Evolutionary conservation across 2,797 vertebrate genomes (phyloP).

Genomic region (Sebastes variabilis): DNA sequence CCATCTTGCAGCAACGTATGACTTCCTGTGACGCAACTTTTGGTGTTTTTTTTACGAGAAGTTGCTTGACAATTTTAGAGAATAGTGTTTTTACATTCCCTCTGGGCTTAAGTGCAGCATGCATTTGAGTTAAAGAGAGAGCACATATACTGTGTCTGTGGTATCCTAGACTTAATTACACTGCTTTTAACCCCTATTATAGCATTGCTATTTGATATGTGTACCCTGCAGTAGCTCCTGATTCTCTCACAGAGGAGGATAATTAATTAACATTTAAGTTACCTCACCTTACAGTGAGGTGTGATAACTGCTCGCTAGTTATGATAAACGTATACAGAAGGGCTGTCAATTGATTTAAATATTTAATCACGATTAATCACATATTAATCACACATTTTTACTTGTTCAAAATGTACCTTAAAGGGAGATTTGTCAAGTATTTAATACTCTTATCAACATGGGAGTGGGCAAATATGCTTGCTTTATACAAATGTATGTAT

Average conservation of each 20-base stretch:
- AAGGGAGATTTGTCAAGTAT: too few species aligned
- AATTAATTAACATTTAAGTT: not conserved
- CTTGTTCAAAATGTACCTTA: too few species aligned
- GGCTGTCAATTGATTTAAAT: too few species aligned
- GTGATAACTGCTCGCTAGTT: not conserved
- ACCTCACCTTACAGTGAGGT: not conserved
- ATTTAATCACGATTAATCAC: too few species aligned
- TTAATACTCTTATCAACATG: too few species aligned
- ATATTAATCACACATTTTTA: too few species aligned
- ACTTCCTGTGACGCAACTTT: not conserved
- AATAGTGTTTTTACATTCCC: not conserved
- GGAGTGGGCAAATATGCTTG: too few species aligned
- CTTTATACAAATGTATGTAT: too few species aligned
- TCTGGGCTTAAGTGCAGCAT: not conserved
- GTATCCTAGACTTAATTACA: not conserved
- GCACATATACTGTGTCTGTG: not conserved
- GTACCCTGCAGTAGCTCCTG: too few species aligned
- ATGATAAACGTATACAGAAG: not conserved
- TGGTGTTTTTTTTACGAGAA: not conserved
- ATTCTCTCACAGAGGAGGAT: not conserved
- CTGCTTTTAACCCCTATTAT: not conserved
- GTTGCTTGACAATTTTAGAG: not conserved
- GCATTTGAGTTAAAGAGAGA: not conserved
- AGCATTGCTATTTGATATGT: not conserved
- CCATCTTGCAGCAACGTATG: constrained; percentile 8